phyloP scores from a whole-genome alignment of 1,140 invertebrate genomes.

The Bombus difficillimus region DNA sequence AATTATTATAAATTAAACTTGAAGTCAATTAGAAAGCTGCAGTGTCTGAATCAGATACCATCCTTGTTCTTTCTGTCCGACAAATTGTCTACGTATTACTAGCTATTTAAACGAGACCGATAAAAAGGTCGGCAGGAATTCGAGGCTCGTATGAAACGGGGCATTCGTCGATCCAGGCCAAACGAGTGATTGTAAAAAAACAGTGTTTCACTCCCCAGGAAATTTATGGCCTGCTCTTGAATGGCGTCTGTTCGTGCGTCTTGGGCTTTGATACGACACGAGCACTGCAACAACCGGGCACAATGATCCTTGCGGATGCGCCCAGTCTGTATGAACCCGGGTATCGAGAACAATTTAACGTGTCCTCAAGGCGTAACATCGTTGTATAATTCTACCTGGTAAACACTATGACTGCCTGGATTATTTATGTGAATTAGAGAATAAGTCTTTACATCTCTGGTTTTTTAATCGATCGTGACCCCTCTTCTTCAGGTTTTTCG shows the following conservation, averaged over 20 bases:
- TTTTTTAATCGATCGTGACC: no score
- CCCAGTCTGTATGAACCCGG: background rate
- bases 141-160: conserved; percentile 48
- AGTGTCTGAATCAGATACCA: background rate
- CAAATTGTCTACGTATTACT: conserved; percentile 46
- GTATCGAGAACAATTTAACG: conserved; percentile 35
- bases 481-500: background rate
- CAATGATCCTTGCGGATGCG: conserved; percentile 34
- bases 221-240: conserved; percentile 51
- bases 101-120: conserved; percentile 35
- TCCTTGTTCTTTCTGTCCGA: background rate
- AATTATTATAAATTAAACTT: background rate
- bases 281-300: conserved; percentile 60
- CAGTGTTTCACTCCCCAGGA: conserved; percentile 45
- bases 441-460: background rate
- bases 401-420: background rate
- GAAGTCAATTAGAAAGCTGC: background rate
- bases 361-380: conserved; percentile 46
- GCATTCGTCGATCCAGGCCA: conserved; percentile 25
- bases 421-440: conserved; percentile 42
- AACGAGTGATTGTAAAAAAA: conserved; percentile 26
- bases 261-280: conserved; percentile 64
- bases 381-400: conserved; percentile 13
- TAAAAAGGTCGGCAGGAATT: conserved; percentile 36
- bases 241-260: conserved; percentile 55